Evolutionary conservation across 2,113 vertebrate genomes (phyloP).

Genomic region (Phalacrocorax carbo): DNA sequence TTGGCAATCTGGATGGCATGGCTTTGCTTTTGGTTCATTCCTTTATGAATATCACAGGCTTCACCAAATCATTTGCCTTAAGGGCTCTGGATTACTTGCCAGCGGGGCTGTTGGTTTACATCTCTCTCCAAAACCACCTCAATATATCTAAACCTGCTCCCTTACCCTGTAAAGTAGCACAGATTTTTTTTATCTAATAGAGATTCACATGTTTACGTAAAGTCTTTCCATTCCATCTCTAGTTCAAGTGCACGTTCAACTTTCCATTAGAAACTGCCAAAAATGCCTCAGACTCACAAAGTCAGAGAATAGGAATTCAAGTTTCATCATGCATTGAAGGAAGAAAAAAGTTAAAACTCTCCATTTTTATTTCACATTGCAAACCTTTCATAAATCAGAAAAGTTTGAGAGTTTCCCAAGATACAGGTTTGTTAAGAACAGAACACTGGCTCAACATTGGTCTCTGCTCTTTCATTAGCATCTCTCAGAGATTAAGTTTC

Average conservation of each 20-base stretch:
- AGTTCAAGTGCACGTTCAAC: slow-evolving; percentile 43
- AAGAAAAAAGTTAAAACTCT: not conserved
- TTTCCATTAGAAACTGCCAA: slow-evolving; percentile 71
- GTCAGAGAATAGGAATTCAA: slow-evolving; percentile 56
- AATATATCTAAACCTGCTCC: not conserved
- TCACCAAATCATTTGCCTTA: not conserved
- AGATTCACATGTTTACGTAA: slow-evolving; percentile 56
- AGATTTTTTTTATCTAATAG: not conserved
- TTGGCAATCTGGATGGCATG: not conserved
- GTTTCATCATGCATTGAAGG: not conserved
- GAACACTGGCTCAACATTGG: not conserved
- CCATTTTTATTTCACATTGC: not conserved
- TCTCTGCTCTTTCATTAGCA: not conserved
- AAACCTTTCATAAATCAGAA: not conserved
- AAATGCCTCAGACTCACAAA: slow-evolving; percentile 45
- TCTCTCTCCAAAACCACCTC: not conserved
- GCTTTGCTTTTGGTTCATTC: not conserved
- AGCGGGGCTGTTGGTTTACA: not conserved
- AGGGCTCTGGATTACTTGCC: not conserved
- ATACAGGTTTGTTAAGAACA: not conserved
- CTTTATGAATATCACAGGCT: not conserved
- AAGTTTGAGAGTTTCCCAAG: not conserved
- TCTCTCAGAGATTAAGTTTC: not conserved
- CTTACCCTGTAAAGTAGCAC: not conserved
- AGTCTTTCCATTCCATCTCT: slow-evolving; percentile 46